Evolutionary conservation across 2,113 vertebrate species (phyloP).

Genomic region (Xyliphius kryptos): DNA sequence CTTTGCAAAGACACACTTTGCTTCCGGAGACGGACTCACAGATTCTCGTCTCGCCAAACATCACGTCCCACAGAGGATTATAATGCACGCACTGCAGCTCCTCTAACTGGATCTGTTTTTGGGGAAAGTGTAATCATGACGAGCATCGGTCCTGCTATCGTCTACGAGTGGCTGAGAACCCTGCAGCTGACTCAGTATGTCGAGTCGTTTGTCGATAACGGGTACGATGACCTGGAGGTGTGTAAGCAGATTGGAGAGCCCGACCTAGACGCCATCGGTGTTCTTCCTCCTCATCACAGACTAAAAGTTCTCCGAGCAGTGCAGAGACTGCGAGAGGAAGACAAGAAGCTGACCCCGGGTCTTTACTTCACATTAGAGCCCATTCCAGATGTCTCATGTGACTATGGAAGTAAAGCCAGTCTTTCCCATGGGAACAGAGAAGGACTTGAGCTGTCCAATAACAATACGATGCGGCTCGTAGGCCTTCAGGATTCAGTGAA

Average conservation of each 20-base stretch:
- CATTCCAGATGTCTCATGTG: conserved; percentile 39
- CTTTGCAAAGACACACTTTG: too few relatives aligned
- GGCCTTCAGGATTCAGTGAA: conserved; percentile 65
- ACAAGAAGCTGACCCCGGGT: conserved; percentile 63
- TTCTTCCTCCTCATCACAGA: conserved; percentile 75
- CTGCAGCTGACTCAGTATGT: conserved; percentile 85
- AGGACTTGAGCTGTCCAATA: conserved; percentile 51
- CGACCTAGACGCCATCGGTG: conserved; percentile 94
- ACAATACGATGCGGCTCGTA: conserved; percentile 51
- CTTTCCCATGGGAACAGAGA: conserved; percentile 10
- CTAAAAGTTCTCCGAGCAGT: conserved; percentile 81
- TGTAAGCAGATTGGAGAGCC: conserved; percentile 95
- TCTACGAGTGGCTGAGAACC: conserved; percentile 89
- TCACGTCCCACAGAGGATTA: too few relatives aligned
- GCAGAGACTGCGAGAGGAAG: conserved; percentile 71
- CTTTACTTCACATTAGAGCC: conserved; percentile 95
- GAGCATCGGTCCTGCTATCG: conserved; percentile 76
- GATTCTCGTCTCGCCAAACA: too few relatives aligned
- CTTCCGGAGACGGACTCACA: too few relatives aligned
- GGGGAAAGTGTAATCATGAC: too few relatives aligned
- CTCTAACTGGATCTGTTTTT: too few relatives aligned
- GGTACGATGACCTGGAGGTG: conserved; percentile 93
- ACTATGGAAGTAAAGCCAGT: conserved; percentile 42
- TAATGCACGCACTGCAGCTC: too few relatives aligned
- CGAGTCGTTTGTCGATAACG: conserved; percentile 57